Evolutionary conservation across 2,888 invertebrate species (phyloP).

Genomic region (Drosophila neonasuta): DNA sequence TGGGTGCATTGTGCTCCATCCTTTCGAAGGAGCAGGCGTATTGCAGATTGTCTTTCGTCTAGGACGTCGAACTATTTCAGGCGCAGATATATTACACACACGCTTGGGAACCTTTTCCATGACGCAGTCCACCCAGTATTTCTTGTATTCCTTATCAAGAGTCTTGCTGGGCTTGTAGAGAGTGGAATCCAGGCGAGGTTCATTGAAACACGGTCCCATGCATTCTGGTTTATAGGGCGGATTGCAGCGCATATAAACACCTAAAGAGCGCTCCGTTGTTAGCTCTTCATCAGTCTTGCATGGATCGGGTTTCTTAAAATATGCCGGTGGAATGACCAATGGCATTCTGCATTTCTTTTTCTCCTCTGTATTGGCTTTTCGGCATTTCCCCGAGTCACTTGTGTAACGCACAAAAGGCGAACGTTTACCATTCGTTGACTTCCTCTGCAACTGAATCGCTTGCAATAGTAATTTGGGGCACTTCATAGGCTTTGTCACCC

Average conservation of each 20-base stretch:
- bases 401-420: not conserved
- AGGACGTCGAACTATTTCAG: slow-evolving; percentile 5
- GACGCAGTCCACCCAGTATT: slow-evolving; percentile 42
- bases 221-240: slow-evolving; percentile 10
- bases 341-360: slow-evolving; percentile 4
- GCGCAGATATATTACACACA: not conserved
- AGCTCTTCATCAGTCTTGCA: slow-evolving; percentile 36
- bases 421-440: not conserved
- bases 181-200: slow-evolving; percentile 20
- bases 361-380: not conserved
- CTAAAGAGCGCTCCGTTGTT: slow-evolving; percentile 15
- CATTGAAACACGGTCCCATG: slow-evolving; percentile 11
- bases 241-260: slow-evolving; percentile 17
- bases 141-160: slow-evolving; percentile 25
- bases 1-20: slow-evolving; percentile 1
- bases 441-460: not conserved
- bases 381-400: not conserved
- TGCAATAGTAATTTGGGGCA: slow-evolving; percentile 1
- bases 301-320: slow-evolving; percentile 11
- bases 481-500: not conserved
- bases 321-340: not conserved
- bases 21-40: not conserved
- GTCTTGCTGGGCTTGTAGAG: slow-evolving; percentile 45
- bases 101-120: slow-evolving; percentile 8
- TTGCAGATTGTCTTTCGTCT: not conserved